Evolutionary conservation across 2,888 invertebrate species (phyloP).

Genomic region (Limnephilus auricula): DNA sequence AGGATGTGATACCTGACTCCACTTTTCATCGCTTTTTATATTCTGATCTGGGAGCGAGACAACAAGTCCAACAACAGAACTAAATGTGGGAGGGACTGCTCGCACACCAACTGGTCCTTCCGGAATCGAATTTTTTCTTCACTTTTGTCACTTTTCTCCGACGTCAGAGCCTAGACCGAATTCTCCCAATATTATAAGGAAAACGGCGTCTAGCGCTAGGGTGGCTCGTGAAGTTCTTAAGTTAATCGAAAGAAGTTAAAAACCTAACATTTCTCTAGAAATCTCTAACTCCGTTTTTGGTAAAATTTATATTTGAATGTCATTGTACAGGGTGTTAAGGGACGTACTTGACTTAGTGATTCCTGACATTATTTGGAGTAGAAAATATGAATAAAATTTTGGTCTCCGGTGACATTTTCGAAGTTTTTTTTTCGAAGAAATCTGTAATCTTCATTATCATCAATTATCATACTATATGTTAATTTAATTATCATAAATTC

Average conservation of each 20-base stretch:
- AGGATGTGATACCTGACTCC: not conserved
- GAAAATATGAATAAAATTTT: no score
- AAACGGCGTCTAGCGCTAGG: not conserved
- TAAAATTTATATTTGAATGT: no score
- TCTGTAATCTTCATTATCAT: no score
- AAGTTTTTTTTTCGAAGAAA: no score
- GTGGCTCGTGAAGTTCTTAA: not conserved
- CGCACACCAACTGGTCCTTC: not conserved
- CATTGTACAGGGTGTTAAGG: no score
- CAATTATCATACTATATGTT: no score
- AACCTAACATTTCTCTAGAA: not conserved
- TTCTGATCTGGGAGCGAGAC: not conserved
- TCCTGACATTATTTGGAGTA: no score
- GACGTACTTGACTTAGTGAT: no score
- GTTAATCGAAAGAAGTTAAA: not conserved
- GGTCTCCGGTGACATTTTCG: no score
- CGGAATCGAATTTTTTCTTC: not conserved
- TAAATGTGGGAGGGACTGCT: not conserved
- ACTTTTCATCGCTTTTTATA: not conserved
- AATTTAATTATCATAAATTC: no score
- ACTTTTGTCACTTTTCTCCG: not conserved
- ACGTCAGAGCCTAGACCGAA: not conserved
- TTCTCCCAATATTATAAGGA: not conserved
- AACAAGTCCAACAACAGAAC: not conserved
- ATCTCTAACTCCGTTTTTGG: no score